Evolutionary conservation across 2,797 vertebrate genomes (phyloP).

Genomic region (Danionella dracula): DNA sequence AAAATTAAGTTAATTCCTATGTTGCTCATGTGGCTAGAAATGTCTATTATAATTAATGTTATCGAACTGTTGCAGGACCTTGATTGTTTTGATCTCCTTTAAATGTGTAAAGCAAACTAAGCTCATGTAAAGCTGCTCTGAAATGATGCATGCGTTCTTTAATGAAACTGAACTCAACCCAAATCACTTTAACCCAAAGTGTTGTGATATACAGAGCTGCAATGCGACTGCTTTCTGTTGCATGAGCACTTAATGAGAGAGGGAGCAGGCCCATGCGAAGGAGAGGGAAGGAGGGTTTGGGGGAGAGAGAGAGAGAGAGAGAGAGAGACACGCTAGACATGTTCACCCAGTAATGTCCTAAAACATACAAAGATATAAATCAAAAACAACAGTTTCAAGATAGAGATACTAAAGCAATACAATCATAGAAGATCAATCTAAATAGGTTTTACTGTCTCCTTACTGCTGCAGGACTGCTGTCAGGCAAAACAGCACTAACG

Average conservation of each 20-base stretch:
- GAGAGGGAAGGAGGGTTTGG: background rate
- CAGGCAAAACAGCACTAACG: background rate
- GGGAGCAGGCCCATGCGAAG: background rate
- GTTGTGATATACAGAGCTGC: conserved; percentile 53
- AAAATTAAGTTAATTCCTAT: too few species aligned
- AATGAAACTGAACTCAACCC: background rate
- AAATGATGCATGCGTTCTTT: background rate
- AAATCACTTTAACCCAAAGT: conserved; percentile 23
- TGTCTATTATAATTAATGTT: too few species aligned
- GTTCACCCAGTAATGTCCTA: background rate
- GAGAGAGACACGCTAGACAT: background rate
- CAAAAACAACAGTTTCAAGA: too few species aligned
- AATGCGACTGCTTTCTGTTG: conserved; percentile 53
- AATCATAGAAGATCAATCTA: background rate
- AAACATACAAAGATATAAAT: background rate
- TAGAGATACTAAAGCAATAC: background rate
- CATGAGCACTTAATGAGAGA: conserved; percentile 48
- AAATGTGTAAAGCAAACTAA: too few species aligned
- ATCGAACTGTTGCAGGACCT: too few species aligned
- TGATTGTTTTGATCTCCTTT: too few species aligned
- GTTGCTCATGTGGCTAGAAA: too few species aligned
- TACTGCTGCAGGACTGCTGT: conserved; percentile 18
- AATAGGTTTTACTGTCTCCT: background rate
- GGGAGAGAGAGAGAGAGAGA: background rate
- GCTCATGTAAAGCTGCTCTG: background rate